A percentile compares a stretch with the other conserved stretches of the same genome.
phyloP scores from a whole-genome alignment of 1,140 invertebrate species.

The Penaeus indicus region DNA sequence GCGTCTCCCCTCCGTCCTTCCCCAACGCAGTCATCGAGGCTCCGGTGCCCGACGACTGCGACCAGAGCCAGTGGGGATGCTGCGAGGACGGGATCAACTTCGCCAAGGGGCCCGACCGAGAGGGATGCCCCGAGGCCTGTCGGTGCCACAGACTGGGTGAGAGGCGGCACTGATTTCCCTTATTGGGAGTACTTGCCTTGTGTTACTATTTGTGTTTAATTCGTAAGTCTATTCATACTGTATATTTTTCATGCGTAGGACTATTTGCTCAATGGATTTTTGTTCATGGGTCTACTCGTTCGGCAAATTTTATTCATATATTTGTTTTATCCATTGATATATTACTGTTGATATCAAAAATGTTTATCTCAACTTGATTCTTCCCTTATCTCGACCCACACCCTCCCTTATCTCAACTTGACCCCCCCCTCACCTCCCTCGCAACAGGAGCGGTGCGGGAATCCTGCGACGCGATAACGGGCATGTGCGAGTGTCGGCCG shows the following conservation, averaged over 20 bases:
- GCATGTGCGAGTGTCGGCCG: conserved; percentile 86
- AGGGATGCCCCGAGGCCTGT: conserved; percentile 84
- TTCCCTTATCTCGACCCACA: too few relatives aligned
- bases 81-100: conserved; percentile 88
- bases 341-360: too few relatives aligned
- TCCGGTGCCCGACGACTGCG: conserved; percentile 72
- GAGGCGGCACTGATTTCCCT: background rate
- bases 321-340: too few relatives aligned
- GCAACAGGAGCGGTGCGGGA: conserved; percentile 72
- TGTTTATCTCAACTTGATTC: too few relatives aligned
- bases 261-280: too few relatives aligned
- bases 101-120: conserved; percentile 81
- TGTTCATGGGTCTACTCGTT: too few relatives aligned
- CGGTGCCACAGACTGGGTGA: conserved; percentile 75
- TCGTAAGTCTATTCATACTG: too few relatives aligned
- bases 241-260: too few relatives aligned
- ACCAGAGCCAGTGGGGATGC: conserved; percentile 83
- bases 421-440: background rate
- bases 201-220: too few relatives aligned
- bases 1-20: background rate
- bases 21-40: conserved; percentile 58
- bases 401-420: too few relatives aligned
- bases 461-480: conserved; percentile 83
- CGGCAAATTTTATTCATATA: too few relatives aligned
- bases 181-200: too few relatives aligned